These are phyloP conservation scores for Hypanus sabinus DNA, from an alignment of 2,113 vertebrate species.

Conservation along the genomic window DNA sequence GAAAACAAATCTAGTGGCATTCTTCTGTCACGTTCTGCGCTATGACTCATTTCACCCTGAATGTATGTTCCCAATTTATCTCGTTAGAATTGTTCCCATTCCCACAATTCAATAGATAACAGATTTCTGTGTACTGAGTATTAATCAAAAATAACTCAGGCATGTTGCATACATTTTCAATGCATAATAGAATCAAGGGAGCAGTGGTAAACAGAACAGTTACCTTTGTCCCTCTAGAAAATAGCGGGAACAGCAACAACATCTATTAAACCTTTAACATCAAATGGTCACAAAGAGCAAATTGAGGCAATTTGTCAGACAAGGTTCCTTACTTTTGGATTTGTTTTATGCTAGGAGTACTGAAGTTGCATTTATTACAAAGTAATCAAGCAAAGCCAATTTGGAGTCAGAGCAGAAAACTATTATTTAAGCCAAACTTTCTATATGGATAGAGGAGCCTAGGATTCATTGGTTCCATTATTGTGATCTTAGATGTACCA, in stretches of 20 bases:
- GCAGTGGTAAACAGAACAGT: not conserved
- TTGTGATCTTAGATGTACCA: not conserved
- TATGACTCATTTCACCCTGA: constrained; percentile 28
- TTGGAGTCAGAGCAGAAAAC: not conserved
- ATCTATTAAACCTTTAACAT: not conserved
- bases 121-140: constrained; percentile 19
- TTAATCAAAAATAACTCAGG: constrained; percentile 27
- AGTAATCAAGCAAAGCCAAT: not conserved
- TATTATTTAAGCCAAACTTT: not conserved
- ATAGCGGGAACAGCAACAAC: not conserved
- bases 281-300: not conserved
- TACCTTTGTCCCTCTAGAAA: not conserved
- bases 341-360: not conserved
- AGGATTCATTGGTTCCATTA: not conserved
- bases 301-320: not conserved
- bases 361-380: not conserved
- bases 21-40: constrained; percentile 24
- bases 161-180: constrained; percentile 8
- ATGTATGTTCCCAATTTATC: constrained; percentile 29
- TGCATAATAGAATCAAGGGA: not conserved
- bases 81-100: constrained; percentile 32
- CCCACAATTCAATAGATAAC: constrained; percentile 36
- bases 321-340: not conserved
- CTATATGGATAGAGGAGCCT: not conserved
- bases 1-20: constrained; percentile 31